Conservation (phyloP, 2,888 invertebrate species). For the Ornithoptera alexandrae region DNA sequence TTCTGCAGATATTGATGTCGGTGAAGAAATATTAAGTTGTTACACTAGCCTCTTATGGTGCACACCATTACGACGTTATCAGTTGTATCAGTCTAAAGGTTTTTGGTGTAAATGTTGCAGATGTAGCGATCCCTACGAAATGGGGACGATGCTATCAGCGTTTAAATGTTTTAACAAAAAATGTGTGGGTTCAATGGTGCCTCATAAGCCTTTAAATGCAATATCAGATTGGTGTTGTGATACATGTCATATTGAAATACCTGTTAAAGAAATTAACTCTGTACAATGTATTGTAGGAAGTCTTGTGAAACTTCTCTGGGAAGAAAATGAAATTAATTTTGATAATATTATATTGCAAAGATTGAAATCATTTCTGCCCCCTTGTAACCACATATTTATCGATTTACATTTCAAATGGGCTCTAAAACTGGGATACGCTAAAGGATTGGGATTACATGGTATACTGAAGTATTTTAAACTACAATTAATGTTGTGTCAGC, state of each 20-base stretch:
- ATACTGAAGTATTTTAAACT: constrained; percentile 34
- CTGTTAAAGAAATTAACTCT: constrained; percentile 64
- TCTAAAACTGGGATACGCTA: constrained; percentile 54
- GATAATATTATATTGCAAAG: constrained; percentile 54
- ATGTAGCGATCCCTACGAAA: constrained; percentile 83
- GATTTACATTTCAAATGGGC: constrained; percentile 60
- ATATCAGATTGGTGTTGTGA: constrained; percentile 80
- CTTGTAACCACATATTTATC: constrained; percentile 63
- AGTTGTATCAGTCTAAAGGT: constrained; percentile 81
- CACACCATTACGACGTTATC: constrained; percentile 80
- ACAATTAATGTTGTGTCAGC: constrained; percentile 24
- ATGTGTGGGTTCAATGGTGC: constrained; percentile 77
- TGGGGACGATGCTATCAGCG: constrained; percentile 77
- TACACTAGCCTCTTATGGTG: constrained; percentile 85
- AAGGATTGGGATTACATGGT: constrained; percentile 57
- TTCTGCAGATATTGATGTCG: constrained; percentile 75
- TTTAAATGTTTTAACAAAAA: constrained; percentile 74
- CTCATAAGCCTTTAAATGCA: constrained; percentile 68
- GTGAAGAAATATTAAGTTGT: constrained; percentile 82
- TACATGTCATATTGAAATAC: constrained; percentile 62
- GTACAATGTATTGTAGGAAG: constrained; percentile 76
- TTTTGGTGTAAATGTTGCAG: constrained; percentile 83
- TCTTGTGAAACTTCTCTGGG: constrained; percentile 69
- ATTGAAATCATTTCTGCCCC: constrained; percentile 59
- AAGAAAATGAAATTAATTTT: constrained; percentile 70